These are phyloP conservation scores for Antheraea pernyi DNA, from an alignment of 1,140 invertebrate genomes.

Conservation along the genomic window DNA sequence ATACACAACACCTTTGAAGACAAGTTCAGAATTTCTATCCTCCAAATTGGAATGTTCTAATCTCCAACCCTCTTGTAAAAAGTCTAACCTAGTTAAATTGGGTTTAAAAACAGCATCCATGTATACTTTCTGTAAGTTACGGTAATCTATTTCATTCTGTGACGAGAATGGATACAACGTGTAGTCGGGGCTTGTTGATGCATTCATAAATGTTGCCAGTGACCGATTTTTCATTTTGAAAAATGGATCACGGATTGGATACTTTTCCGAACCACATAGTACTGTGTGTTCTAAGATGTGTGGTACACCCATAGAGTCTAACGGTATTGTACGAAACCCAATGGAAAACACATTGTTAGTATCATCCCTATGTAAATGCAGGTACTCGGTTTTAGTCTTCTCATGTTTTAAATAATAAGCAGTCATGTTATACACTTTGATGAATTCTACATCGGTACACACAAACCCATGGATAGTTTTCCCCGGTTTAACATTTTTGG, in stretches of 20 bases:
- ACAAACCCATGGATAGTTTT: conserved; percentile 83
- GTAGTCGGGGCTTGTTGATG: conserved; percentile 96
- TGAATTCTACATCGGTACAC: conserved; percentile 81
- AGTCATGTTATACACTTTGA: conserved; percentile 88
- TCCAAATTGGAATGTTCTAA: conserved; percentile 90
- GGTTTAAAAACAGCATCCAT: conserved; percentile 95
- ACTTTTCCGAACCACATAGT: conserved; percentile 93
- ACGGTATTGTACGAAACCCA: conserved; percentile 93
- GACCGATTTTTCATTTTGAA: conserved; percentile 97
- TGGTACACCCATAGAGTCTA: conserved; percentile 93
- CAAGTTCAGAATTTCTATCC: conserved; percentile 86
- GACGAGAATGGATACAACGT: conserved; percentile 97
- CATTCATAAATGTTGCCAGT: conserved; percentile 98
- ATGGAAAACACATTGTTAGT: conserved; percentile 95
- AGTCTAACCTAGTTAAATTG: conserved; percentile 87
- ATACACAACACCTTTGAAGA: conserved; percentile 96
- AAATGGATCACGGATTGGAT: conserved; percentile 95
- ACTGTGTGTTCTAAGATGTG: conserved; percentile 97
- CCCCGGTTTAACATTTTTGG: conserved; percentile 74
- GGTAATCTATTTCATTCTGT: conserved; percentile 92
- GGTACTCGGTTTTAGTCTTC: conserved; percentile 91
- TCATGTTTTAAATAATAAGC: conserved; percentile 88
- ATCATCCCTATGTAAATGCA: conserved; percentile 94
- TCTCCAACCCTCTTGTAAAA: conserved; percentile 96
- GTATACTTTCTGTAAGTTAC: conserved; percentile 92